phyloP scores from a whole-genome alignment of 2,888 invertebrate species.

The Scrobipalpa costella region DNA sequence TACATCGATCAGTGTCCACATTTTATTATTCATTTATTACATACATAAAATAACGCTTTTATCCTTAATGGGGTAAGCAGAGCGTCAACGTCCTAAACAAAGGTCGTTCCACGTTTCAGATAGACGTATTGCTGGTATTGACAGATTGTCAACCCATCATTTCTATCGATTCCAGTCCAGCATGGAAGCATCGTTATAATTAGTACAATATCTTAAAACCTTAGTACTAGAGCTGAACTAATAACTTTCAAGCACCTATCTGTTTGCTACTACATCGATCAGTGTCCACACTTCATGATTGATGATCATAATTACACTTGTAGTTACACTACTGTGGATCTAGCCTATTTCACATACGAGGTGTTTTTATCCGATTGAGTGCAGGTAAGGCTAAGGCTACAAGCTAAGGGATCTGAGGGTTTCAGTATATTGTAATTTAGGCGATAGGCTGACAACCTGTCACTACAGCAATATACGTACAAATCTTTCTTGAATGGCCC shows the following conservation, averaged over 20 bases:
- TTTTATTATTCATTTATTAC: conserved; percentile 53
- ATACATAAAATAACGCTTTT: too few relatives aligned
- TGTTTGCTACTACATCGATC: conserved; percentile 53
- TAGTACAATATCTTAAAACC: not conserved
- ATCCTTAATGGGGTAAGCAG: too few relatives aligned
- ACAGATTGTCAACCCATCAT: too few relatives aligned
- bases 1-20: conserved; percentile 50
- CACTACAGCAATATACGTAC: too few relatives aligned
- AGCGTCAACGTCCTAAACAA: too few relatives aligned
- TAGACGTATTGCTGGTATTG: too few relatives aligned
- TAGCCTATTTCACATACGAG: conserved; percentile 2
- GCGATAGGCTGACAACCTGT: too few relatives aligned
- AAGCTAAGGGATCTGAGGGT: too few relatives aligned
- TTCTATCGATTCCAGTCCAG: too few relatives aligned
- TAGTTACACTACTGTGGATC: conserved; percentile 32
- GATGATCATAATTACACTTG: conserved; percentile 46
- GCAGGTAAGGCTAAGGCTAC: not conserved
- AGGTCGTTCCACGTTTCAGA: too few relatives aligned
- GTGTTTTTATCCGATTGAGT: not conserved
- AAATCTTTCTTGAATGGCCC: too few relatives aligned
- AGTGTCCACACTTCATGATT: conserved; percentile 43
- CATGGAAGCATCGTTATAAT: not conserved
- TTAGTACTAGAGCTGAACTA: conserved; percentile 21
- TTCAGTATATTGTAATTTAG: too few relatives aligned
- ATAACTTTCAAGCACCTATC: conserved; percentile 15